Conservation (phyloP, 2,888 invertebrate genomes). For the Syrista parreyssii region DNA sequence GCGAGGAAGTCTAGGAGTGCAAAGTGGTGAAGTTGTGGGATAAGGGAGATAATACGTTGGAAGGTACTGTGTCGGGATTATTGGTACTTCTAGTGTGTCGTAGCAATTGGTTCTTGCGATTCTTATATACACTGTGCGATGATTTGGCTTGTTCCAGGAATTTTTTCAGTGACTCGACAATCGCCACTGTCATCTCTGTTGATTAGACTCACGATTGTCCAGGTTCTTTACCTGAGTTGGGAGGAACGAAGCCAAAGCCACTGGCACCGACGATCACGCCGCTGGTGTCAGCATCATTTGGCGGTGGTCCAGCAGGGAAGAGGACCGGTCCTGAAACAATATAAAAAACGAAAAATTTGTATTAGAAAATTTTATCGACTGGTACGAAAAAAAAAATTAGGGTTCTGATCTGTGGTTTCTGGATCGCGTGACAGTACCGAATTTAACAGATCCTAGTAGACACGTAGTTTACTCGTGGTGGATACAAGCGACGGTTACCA, state of each 20-base stretch:
- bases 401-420: too few species aligned
- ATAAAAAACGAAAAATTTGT: not conserved
- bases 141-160: slow-evolving; percentile 9
- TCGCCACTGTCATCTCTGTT: slow-evolving; percentile 21
- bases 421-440: too few species aligned
- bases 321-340: slow-evolving; percentile 79
- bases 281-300: slow-evolving; percentile 76
- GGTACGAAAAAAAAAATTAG: too few species aligned
- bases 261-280: slow-evolving; percentile 87
- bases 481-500: not conserved
- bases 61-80: not conserved
- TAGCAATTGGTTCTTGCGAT: slow-evolving; percentile 13
- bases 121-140: slow-evolving; percentile 25
- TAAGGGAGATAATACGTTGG: not conserved
- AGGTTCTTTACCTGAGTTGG: slow-evolving; percentile 75
- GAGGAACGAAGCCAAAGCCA: slow-evolving; percentile 87
- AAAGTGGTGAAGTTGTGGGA: not conserved
- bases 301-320: slow-evolving; percentile 78
- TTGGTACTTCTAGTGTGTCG: slow-evolving; percentile 18
- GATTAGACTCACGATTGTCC: slow-evolving; percentile 49
- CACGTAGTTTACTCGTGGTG: not conserved
- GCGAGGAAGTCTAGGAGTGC: not conserved
- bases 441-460: not conserved
- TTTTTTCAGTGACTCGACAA: slow-evolving; percentile 15
- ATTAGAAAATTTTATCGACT: not conserved